Evolutionary conservation across 2,888 invertebrate genomes (phyloP), one percentile per base, ranked within the genome.

Genomic region (Epinotia bilunana): DNA sequence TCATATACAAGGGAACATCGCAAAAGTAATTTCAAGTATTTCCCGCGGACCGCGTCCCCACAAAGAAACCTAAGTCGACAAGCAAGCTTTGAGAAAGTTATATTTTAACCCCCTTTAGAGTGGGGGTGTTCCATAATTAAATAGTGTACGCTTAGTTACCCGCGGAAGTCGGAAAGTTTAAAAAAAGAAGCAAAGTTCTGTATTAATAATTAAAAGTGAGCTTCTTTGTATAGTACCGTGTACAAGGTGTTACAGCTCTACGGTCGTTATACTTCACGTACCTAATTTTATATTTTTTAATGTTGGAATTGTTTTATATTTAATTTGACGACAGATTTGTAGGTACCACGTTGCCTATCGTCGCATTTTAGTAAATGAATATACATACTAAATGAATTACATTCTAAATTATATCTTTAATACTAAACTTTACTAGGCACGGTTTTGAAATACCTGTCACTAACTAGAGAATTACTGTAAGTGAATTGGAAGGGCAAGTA

Each of bases 111-210:
- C 81, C 81, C 81, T 79, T 11, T 11, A 4, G 11, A 53, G 58
- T 46, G 28, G 79, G 80, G 82, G 81, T 80, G 87, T 82, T 86
- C 81, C 85, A 88, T 90, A 90, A 90, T 91, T 89, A 90, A 90
- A 91, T 90, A 90, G 90, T 87, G 84, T 80, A 87, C 86, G 89
- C 87, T 89, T 90, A 90, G 90, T 90, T 89, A 88, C 85, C 78
- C 82, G 80, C 82, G 83, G 84, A 82, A 84, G 82, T 81, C 79
- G 79, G 81, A 82, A 84, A 82, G 84, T 81, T 84, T 83, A 61
- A 72, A 72, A 71, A 74, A 74, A 74, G 57, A 63, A 63, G 18
- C 4, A 7, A 18, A 23, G 43, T 28, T 65, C 43, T 67, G n/a
- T 60, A 71, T 75, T 72, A 75, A 67, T 57, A 72, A 68, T 63